phyloP scores from a whole-genome alignment of 2,113 vertebrate genomes.

The Protobothrops mucrosquamatus region DNA sequence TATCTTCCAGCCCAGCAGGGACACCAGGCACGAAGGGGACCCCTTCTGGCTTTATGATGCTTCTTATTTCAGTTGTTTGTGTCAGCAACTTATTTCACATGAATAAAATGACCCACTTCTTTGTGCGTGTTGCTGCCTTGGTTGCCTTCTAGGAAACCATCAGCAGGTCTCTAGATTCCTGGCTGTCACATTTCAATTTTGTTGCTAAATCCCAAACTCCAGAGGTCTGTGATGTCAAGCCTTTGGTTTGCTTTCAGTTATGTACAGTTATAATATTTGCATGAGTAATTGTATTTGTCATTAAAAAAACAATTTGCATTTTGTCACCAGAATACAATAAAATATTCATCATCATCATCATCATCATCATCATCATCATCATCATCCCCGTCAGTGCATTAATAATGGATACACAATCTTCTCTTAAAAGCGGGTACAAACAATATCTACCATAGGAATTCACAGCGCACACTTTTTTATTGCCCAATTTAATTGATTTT shows the following conservation, averaged over 20 bases:
- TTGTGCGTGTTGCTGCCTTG: not conserved
- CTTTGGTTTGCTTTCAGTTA: not conserved
- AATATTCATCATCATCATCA: too few species aligned
- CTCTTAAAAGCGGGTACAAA: not conserved
- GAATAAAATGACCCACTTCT: not conserved
- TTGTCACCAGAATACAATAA: not conserved
- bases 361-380: not conserved
- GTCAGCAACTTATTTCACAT: not conserved
- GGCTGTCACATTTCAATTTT: not conserved
- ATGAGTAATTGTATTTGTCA: not conserved
- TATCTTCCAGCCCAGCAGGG: not conserved
- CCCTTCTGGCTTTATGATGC: not conserved
- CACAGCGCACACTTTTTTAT: not conserved
- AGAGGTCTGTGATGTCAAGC: not conserved
- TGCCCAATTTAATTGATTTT: not conserved
- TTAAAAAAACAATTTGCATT: not conserved
- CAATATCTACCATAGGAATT: not conserved
- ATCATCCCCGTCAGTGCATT: not conserved
- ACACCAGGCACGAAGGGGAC: not conserved
- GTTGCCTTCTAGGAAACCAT: not conserved
- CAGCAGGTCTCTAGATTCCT: not conserved
- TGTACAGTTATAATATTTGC: not conserved
- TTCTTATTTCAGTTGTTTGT: not conserved
- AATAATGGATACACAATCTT: not conserved
- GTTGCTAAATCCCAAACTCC: not conserved